phyloP scores from a whole-genome alignment of 2,888 invertebrate genomes.

The Hipparchia sbordonii region DNA sequence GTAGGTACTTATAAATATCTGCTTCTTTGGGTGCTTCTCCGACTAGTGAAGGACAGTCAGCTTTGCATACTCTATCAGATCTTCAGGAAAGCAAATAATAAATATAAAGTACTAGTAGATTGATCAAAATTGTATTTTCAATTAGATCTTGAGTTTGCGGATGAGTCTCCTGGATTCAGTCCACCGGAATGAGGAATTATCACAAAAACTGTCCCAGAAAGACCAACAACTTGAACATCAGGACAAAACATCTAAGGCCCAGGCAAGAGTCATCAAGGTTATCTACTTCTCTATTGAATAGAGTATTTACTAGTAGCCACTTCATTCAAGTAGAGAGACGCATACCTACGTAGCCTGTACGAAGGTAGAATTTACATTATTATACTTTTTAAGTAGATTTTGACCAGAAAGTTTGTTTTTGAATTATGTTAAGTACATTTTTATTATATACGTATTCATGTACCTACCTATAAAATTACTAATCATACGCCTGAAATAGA shows the following conservation, averaged over 20 bases:
- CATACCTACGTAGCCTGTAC: background rate
- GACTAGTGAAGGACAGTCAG: no score
- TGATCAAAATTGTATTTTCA: background rate
- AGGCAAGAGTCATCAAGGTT: conserved; percentile 84
- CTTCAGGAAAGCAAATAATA: no score
- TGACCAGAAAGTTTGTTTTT: no score
- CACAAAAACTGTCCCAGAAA: conserved; percentile 76
- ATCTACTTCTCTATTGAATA: conserved; percentile 52
- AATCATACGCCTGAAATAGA: no score
- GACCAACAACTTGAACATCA: conserved; percentile 84
- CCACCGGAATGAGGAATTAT: conserved; percentile 74
- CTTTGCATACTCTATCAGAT: background rate
- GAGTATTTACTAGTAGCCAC: background rate
- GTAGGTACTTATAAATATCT: conserved; percentile 54
- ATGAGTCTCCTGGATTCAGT: conserved; percentile 71
- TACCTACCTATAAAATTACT: no score
- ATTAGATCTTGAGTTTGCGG: conserved; percentile 71
- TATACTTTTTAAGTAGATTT: no score
- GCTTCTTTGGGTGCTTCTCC: no score
- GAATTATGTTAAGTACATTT: no score
- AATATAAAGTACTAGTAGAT: background rate
- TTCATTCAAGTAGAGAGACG: background rate
- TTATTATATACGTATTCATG: no score
- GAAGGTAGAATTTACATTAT: no score
- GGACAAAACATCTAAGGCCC: conserved; percentile 83